These are phyloP conservation scores for Origma solitaria DNA, from an alignment of 2,113 vertebrate genomes.

Conservation along the genomic window DNA sequence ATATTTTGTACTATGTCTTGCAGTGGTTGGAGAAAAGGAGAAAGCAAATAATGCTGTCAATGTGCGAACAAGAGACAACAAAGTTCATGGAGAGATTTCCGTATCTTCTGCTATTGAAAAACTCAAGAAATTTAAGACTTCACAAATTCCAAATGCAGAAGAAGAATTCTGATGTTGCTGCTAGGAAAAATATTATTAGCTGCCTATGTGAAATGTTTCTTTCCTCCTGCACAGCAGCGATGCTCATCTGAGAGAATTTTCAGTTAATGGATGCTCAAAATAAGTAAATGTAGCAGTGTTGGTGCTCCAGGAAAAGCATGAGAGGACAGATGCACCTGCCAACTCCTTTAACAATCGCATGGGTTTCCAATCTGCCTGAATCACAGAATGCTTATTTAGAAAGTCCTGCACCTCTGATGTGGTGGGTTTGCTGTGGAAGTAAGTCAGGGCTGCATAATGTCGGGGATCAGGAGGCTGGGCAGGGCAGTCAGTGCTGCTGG, in stretches of 20 bases:
- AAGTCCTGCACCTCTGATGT: not conserved
- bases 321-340: not conserved
- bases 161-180: constrained; percentile 81
- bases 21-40: constrained; percentile 96
- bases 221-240: not conserved
- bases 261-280: not conserved
- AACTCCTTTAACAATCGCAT: not conserved
- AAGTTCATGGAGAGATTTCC: constrained; percentile 84
- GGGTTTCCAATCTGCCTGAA: not conserved
- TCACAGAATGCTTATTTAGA: not conserved
- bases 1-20: not conserved
- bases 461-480: not conserved
- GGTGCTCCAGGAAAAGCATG: not conserved
- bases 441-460: rapidly evolving
- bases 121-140: constrained; percentile 79
- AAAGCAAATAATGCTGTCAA: constrained; percentile 82
- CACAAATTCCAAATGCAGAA: constrained; percentile 77
- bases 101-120: constrained; percentile 79
- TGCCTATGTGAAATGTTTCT: not conserved
- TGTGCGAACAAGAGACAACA: constrained; percentile 92
- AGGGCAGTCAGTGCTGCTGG: not conserved
- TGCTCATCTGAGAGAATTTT: not conserved
- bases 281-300: not conserved
- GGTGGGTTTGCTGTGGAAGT: not conserved
- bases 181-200: not conserved